phyloP scores from a whole-genome alignment of 2,797 vertebrate species.

The Carcharodon carcharias region DNA sequence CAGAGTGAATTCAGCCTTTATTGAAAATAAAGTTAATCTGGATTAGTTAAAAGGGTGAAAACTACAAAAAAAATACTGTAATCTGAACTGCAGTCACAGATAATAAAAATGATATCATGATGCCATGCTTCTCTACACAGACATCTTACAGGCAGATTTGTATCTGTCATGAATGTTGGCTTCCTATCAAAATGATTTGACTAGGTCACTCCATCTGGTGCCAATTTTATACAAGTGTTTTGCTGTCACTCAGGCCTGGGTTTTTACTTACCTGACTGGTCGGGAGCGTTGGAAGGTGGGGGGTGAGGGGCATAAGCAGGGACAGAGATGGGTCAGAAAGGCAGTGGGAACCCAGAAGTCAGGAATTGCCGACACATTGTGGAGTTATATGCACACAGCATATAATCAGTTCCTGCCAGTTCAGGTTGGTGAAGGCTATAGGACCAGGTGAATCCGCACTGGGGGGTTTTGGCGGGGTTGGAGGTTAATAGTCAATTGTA shows the following conservation, averaged over 20 bases:
- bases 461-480: no score
- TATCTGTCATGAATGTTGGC: background rate
- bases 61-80: background rate
- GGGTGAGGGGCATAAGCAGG: background rate
- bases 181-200: background rate
- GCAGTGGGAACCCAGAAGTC: background rate
- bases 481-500: background rate
- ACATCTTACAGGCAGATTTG: background rate
- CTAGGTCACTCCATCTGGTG: background rate
- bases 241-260: background rate
- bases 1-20: background rate
- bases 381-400: background rate
- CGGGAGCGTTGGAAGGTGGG: no score
- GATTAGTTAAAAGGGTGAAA: background rate
- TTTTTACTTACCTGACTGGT: background rate
- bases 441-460: background rate
- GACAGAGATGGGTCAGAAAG: background rate
- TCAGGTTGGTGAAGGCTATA: background rate
- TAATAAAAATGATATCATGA: background rate
- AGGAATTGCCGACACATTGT: background rate
- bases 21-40: background rate
- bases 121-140: background rate
- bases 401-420: background rate
- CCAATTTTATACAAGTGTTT: background rate
- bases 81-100: background rate